phyloP scores from a whole-genome alignment of 2,797 vertebrate species.

The Gastrophryne carolinensis region DNA sequence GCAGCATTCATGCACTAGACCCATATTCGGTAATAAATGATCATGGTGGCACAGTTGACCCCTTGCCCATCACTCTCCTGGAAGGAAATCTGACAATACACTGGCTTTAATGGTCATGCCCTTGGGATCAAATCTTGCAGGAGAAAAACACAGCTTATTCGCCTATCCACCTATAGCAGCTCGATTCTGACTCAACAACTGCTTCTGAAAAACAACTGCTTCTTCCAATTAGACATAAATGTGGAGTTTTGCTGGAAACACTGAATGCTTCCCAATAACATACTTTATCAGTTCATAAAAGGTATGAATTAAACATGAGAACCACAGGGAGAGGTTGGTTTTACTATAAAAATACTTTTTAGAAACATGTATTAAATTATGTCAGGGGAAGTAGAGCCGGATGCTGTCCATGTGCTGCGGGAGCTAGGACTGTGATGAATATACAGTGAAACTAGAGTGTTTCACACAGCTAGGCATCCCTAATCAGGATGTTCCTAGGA shows the following conservation, averaged over 20 bases:
- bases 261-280: slow-evolving; percentile 16
- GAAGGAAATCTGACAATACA: background rate
- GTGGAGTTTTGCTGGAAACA: slow-evolving; percentile 20
- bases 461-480: too few relatives aligned
- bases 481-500: too few relatives aligned
- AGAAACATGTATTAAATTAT: slow-evolving; percentile 9
- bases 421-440: too few relatives aligned
- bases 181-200: too few relatives aligned
- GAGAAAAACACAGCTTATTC: slow-evolving; percentile 23
- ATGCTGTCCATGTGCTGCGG: too few relatives aligned
- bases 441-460: too few relatives aligned
- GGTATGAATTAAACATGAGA: slow-evolving; percentile 42
- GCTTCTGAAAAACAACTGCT: slow-evolving; percentile 36
- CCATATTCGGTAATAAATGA: too few relatives aligned
- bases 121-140: background rate
- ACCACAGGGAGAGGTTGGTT: background rate
- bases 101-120: slow-evolving; percentile 10
- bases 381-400: too few relatives aligned
- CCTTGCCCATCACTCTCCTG: background rate
- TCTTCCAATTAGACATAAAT: slow-evolving; percentile 41
- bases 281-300: background rate
- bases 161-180: slow-evolving; percentile 17
- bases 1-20: too few relatives aligned
- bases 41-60: background rate
- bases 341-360: background rate